A percentile compares a stretch with the other conserved stretches of the same genome.
These are phyloP conservation scores for Petromus typicus DNA, from an alignment of 2,113 vertebrate species.

Conservation along the genomic window DNA sequence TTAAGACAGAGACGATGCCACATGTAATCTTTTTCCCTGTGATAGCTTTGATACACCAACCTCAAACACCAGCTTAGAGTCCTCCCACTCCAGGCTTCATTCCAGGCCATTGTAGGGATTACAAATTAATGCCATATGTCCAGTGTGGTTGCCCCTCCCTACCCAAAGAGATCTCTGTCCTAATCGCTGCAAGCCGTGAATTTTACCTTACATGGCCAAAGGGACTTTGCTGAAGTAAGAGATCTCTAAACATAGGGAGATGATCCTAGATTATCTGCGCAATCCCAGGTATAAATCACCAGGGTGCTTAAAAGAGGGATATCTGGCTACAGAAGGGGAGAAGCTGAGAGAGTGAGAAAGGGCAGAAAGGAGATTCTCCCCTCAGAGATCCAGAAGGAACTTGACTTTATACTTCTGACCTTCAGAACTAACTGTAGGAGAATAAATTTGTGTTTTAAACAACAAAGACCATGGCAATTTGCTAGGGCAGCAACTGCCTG, in stretches of 20 bases:
- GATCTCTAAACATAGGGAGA: background rate
- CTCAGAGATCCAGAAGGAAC: background rate
- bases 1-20: background rate
- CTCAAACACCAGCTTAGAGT: background rate
- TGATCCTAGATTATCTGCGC: background rate
- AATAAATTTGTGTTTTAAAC: background rate
- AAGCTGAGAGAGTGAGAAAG: background rate
- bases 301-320: background rate
- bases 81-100: background rate
- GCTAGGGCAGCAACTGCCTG: background rate
- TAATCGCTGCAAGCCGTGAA: background rate
- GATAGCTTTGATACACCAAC: background rate
- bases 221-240: background rate
- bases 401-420: background rate
- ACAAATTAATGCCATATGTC: background rate
- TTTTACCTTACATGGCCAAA: background rate
- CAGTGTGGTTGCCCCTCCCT: background rate
- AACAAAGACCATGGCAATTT: background rate
- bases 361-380: background rate
- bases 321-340: background rate
- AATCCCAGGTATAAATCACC: background rate
- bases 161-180: background rate
- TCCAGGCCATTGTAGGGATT: background rate
- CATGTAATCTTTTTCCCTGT: conserved; percentile 3
- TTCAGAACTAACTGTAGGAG: background rate